Evolutionary conservation across 2,888 invertebrate species (phyloP).

Genomic region (Leptopilina myrica): DNA sequence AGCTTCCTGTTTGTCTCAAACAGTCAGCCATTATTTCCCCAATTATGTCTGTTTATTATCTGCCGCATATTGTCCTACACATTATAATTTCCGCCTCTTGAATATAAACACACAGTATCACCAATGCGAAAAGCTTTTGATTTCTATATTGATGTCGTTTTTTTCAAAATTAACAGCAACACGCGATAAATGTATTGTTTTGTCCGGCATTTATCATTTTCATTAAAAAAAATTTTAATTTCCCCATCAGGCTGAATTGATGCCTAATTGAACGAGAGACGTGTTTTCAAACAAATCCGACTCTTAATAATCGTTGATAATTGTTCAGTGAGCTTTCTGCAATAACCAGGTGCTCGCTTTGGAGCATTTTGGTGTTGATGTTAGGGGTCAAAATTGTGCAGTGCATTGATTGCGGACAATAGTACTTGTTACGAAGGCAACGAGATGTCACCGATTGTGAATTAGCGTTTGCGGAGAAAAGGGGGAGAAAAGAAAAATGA

Average conservation of each 20-base stretch:
- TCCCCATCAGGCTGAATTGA: neutral
- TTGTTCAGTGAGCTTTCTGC: slow-evolving; percentile 67
- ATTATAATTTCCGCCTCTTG: neutral
- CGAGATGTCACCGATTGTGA: slow-evolving; percentile 74
- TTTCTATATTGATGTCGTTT: too few relatives aligned
- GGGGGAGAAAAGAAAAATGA: slow-evolving; percentile 23
- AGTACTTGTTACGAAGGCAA: slow-evolving; percentile 74
- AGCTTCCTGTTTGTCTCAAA: slow-evolving; percentile 59
- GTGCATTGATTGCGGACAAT: slow-evolving; percentile 70
- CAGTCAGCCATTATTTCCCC: slow-evolving; percentile 65
- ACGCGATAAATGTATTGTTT: too few relatives aligned
- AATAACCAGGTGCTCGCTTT: slow-evolving; percentile 66
- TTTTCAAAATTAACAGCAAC: too few relatives aligned
- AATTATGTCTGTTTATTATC: slow-evolving; percentile 69
- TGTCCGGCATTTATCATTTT: too few relatives aligned
- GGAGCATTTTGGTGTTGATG: slow-evolving; percentile 54
- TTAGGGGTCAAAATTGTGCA: slow-evolving; percentile 59
- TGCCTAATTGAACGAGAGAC: slow-evolving; percentile 39
- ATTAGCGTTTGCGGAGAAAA: slow-evolving; percentile 67
- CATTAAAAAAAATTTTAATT: neutral
- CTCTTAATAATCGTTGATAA: slow-evolving; percentile 55
- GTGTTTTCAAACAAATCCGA: slow-evolving; percentile 70
- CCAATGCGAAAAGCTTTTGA: neutral
- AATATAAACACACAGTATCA: too few relatives aligned
- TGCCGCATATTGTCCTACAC: slow-evolving; percentile 1